Evolutionary conservation across 2,888 invertebrate genomes (phyloP), one percentile per base, ranked within the genome.

Genomic region (Oscheius sp.): DNA sequence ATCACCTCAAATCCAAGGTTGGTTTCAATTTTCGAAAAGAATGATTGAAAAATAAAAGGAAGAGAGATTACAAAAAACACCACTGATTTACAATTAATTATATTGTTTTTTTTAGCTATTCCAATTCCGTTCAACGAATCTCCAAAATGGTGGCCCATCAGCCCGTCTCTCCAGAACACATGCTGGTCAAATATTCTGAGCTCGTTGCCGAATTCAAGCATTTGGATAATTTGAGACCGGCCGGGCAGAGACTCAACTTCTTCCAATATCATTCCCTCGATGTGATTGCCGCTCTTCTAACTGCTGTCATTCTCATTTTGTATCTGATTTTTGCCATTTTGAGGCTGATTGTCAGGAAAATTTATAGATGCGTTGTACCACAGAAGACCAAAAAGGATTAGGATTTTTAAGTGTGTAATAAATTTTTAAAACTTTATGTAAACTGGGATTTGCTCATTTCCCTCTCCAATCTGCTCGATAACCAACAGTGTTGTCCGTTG

Each of bases 191-290:
- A 50, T 82, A 80, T 80, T 75, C 82, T 0, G 80, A 77, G 52
- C 79, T 82, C 64, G 46, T 78, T 20, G 82, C 79, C 8, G 75
- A 79, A 68, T 80, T 80, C 75, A 78, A 79, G 53, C 37, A 55
- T 8, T 67, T 78, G 6, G 78, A 78, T 12, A 78, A 75, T 25
- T 42, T 78, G 68, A 65, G 61, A 1, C 82, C 82, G 0, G 74
- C 73, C 2, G 76, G 80, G 2, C 74, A 72, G 17, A 46, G 75
- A 33, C 71, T 82, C 25, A 76, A 77, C 50, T 74, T 76, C 65
- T 61, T 82, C 57, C 76, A 79, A 52, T 78, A 76, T 17, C 72
- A 79, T 39, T 78, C 78, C 2, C 68, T 82, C 10, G 82, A 82
- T 63, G 80, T 80, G 50, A 69, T 79, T 20, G 65, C 45, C 2